These are phyloP conservation scores for Drosophila mayri DNA, from an alignment of 1,140 invertebrate genomes.

Conservation along the genomic window DNA sequence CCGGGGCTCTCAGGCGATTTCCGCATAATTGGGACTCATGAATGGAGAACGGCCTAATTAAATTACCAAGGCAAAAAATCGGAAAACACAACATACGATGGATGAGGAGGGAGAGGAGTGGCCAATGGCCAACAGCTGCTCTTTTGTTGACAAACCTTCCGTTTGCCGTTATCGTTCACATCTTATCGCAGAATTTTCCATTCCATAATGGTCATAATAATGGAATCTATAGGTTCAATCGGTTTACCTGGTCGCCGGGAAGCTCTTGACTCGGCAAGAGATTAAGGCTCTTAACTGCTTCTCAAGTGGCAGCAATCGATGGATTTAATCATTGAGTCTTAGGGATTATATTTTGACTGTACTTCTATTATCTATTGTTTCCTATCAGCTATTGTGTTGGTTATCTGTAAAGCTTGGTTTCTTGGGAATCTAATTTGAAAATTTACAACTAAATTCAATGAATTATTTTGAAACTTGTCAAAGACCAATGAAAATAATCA, in stretches of 20 bases:
- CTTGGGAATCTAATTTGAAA: background rate
- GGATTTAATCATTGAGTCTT: constrained; percentile 14
- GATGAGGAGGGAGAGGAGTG: background rate
- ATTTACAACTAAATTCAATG: background rate
- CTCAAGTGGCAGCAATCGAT: constrained; percentile 14
- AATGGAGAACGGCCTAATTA: constrained; percentile 61
- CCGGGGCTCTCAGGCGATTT: constrained; percentile 43
- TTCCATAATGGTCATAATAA: constrained; percentile 21
- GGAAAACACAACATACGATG: constrained; percentile 7
- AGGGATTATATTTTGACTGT: background rate
- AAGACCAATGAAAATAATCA: background rate
- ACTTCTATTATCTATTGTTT: background rate
- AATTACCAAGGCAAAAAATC: constrained; percentile 46
- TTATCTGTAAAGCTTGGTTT: background rate
- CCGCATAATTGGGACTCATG: constrained; percentile 50
- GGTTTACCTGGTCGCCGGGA: constrained; percentile 17
- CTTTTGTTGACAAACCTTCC: constrained; percentile 54
- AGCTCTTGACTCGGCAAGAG: constrained; percentile 24
- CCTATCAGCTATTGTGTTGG: background rate
- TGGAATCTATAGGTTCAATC: constrained; percentile 34
- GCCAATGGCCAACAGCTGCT: constrained; percentile 42
- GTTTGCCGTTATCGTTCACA: constrained; percentile 67
- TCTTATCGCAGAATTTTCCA: constrained; percentile 66
- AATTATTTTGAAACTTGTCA: too few relatives aligned
- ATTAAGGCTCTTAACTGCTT: constrained; percentile 15